Conservation (phyloP, 2,113 vertebrate species). For the Hepsetus odoe region DNA sequence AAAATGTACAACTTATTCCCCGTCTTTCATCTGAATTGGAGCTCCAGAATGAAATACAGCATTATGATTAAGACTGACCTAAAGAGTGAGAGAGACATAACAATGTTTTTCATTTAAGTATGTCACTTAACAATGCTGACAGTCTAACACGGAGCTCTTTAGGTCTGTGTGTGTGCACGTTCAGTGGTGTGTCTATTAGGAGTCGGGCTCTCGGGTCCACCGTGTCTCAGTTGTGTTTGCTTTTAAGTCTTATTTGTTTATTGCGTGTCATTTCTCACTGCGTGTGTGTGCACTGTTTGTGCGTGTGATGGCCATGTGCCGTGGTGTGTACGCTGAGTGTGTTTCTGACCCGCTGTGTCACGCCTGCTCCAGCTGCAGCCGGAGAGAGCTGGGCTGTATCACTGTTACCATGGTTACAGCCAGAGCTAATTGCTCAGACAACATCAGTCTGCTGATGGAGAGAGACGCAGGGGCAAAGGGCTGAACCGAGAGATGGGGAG, state of each 20-base stretch:
- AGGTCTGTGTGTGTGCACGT: no score
- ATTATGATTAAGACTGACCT: no score
- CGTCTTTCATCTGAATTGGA: no score
- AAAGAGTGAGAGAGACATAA: no score
- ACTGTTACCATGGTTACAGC: constrained; percentile 70
- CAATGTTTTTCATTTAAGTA: no score
- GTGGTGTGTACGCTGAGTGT: constrained; percentile 22
- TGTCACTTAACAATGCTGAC: no score
- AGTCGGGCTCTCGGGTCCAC: no score
- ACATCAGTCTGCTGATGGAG: constrained; percentile 42
- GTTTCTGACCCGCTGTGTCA: constrained; percentile 47
- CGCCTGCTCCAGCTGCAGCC: constrained; percentile 18
- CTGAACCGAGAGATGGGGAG: constrained; percentile 27
- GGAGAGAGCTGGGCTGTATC: constrained; percentile 41
- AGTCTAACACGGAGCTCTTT: no score
- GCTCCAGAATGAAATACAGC: no score
- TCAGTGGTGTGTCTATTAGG: no score
- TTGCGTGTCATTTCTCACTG: not conserved
- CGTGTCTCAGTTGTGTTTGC: not conserved
- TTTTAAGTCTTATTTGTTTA: not conserved
- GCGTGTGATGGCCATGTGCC: constrained; percentile 28
- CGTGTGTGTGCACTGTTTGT: constrained; percentile 4
- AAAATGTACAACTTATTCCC: no score
- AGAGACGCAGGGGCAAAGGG: constrained; percentile 43
- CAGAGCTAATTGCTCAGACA: constrained; percentile 59